These are phyloP conservation scores for Hydrochoerus hydrochaeris DNA, from an alignment of 2,113 vertebrate species.

Conservation along the genomic window DNA sequence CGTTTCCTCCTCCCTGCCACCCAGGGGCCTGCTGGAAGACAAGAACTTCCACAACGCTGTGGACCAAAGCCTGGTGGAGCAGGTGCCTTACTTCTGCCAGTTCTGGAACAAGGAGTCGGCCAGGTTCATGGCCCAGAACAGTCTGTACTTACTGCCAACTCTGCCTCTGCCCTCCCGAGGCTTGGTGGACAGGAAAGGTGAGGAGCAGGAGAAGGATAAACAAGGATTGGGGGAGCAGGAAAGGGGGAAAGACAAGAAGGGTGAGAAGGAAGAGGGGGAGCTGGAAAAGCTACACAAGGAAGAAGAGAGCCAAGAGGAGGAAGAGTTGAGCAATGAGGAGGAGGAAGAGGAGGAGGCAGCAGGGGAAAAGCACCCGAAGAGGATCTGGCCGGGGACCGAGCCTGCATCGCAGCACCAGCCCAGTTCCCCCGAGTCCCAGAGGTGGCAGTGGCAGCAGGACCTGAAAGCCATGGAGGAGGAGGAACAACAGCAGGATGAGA, in stretches of 20 bases:
- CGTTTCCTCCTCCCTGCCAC: slow-evolving; percentile 1
- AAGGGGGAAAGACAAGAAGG: not conserved
- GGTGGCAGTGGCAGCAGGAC: slow-evolving; percentile 12
- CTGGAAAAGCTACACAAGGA: not conserved
- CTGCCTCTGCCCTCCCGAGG: not conserved
- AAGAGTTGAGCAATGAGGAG: not conserved
- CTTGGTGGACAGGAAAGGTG: not conserved
- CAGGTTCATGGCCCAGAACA: slow-evolving; percentile 6
- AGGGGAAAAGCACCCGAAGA: not conserved
- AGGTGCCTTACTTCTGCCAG: slow-evolving; percentile 89
- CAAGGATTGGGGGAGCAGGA: not conserved
- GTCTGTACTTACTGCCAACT: fast-evolving
- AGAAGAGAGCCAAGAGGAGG: not conserved
- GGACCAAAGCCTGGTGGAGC: slow-evolving; percentile 79
- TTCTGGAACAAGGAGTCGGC: slow-evolving; percentile 73
- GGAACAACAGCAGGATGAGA: slow-evolving; percentile 71
- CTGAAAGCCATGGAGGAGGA: slow-evolving; percentile 49
- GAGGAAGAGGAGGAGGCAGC: not conserved
- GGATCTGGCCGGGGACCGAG: not conserved
- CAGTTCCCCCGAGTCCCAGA: slow-evolving; percentile 7
- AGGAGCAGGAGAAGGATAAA: not conserved
- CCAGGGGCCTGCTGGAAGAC: slow-evolving; percentile 90
- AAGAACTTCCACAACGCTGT: slow-evolving; percentile 86
- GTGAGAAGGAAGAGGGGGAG: not conserved
- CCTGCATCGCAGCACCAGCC: fast-evolving